Conservation (phyloP, 2,888 invertebrate genomes). For the Prosapia bicincta region DNA sequence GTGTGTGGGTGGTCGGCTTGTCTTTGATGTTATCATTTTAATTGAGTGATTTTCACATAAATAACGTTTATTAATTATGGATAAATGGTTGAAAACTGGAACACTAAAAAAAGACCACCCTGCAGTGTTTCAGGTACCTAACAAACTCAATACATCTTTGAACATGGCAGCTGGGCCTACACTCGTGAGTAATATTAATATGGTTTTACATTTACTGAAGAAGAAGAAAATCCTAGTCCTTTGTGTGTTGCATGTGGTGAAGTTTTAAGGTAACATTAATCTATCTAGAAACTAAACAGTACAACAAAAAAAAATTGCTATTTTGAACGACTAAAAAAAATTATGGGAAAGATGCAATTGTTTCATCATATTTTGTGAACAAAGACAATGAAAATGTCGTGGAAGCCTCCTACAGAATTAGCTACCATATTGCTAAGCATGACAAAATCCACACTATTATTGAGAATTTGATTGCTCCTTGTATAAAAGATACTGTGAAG, state of each 20-base stretch:
- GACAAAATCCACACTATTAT: conserved; percentile 10
- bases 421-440: conserved; percentile 8
- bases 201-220: neutral
- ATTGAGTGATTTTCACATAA: neutral
- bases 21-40: neutral
- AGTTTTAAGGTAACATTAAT: neutral
- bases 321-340: conserved; percentile 1
- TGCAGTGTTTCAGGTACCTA: conserved; percentile 8
- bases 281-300: conserved; percentile 14
- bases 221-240: neutral
- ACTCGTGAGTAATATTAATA: neutral
- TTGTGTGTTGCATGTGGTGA: neutral
- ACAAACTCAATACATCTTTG: too few species aligned
- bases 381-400: conserved; percentile 10
- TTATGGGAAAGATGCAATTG: neutral
- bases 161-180: neutral
- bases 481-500: conserved; percentile 8
- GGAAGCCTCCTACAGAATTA: conserved; percentile 11
- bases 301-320: conserved; percentile 7
- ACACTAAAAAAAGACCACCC: too few species aligned
- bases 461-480: conserved; percentile 8
- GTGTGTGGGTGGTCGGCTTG: neutral
- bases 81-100: conserved; percentile 10
- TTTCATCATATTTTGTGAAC: conserved; percentile 1
- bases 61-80: neutral